Conservation (phyloP, 2,797 vertebrate species). For the Spheniscus humboldti region DNA sequence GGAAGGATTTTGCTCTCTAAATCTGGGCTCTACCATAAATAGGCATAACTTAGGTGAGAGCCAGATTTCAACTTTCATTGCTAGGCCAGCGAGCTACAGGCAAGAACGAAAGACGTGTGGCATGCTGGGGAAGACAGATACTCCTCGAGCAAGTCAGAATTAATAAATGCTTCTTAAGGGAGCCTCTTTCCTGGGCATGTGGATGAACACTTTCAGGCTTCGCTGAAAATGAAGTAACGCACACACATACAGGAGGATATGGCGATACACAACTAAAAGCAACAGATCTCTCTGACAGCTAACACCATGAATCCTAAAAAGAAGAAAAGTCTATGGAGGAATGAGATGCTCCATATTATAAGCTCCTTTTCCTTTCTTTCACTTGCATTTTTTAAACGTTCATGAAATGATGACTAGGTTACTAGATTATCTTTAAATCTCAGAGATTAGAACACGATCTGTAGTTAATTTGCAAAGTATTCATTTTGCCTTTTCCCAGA, state of each 20-base stretch:
- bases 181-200: not conserved
- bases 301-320: not conserved
- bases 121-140: not conserved
- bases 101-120: not conserved
- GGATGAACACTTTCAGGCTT: not conserved
- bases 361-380: not conserved
- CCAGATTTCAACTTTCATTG: not conserved
- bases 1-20: not conserved
- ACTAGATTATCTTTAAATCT: not conserved
- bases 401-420: not conserved
- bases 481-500: not conserved
- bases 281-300: not conserved
- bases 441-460: not conserved
- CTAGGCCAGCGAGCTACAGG: not conserved
- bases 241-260: not conserved
- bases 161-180: not conserved
- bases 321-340: not conserved
- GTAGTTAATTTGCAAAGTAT: not conserved
- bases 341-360: not conserved
- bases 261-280: not conserved
- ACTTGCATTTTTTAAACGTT: not conserved
- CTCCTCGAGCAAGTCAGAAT: not conserved
- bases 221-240: not conserved
- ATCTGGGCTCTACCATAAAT: not conserved
- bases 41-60: not conserved